Evolutionary conservation across 2,888 invertebrate species (phyloP).

Genomic region (Disparrhopalites patrizii): DNA sequence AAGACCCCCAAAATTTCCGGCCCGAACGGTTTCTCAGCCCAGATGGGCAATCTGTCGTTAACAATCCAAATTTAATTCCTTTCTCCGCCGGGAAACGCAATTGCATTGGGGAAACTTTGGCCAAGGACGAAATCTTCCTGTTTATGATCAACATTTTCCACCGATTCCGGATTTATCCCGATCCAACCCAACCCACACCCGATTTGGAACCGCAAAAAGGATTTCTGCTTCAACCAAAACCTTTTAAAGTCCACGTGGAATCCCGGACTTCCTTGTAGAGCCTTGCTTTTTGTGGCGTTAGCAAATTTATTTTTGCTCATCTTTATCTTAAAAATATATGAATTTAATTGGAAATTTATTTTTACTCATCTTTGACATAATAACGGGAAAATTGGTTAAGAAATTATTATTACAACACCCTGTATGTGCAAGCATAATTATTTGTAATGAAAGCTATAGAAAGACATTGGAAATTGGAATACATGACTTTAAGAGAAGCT

Average conservation of each 20-base stretch:
- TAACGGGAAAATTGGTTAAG: too few species aligned
- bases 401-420: too few species aligned
- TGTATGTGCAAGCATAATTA: too few species aligned
- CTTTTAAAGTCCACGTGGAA: slow-evolving; percentile 1
- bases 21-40: slow-evolving; percentile 39
- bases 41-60: slow-evolving; percentile 12
- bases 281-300: too few species aligned
- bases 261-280: too few species aligned
- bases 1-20: slow-evolving; percentile 37
- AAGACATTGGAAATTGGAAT: too few species aligned
- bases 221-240: neutral
- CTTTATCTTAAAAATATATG: too few species aligned
- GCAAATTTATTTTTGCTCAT: too few species aligned
- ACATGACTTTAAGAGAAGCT: too few species aligned
- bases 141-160: slow-evolving; percentile 25
- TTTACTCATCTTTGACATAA: too few species aligned
- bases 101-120: slow-evolving; percentile 16
- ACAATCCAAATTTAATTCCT: slow-evolving; percentile 10
- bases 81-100: slow-evolving; percentile 20
- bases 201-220: neutral
- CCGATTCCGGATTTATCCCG: neutral
- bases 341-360: too few species aligned
- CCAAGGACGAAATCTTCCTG: slow-evolving; percentile 18
- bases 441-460: too few species aligned
- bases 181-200: slow-evolving; percentile 1